A percentile compares a stretch with the other conserved stretches of the same genome.
phyloP scores from a whole-genome alignment of 2,888 invertebrate species.

The Hololepta plana region DNA sequence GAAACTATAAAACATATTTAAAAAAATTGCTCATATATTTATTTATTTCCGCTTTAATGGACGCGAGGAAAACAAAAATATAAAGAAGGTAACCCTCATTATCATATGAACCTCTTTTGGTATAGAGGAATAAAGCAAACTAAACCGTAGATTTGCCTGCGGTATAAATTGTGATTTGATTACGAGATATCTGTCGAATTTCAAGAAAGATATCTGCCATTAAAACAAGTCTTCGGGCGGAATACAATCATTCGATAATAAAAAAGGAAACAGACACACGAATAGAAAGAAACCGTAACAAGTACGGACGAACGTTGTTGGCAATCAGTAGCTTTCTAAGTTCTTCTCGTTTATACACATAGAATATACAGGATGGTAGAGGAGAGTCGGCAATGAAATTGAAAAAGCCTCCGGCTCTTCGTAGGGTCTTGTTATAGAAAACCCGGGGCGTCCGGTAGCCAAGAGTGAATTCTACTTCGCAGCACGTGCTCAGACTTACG shows the following conservation, averaged over 20 bases:
- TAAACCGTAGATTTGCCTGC: too few relatives aligned
- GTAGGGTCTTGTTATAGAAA: slow-evolving; percentile 21
- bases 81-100: too few relatives aligned
- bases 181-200: slow-evolving; percentile 19
- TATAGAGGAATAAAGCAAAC: too few relatives aligned
- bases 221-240: slow-evolving; percentile 22
- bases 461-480: slow-evolving; percentile 16
- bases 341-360: too few relatives aligned
- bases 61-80: too few relatives aligned
- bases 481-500: slow-evolving; percentile 20
- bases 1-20: too few relatives aligned
- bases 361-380: too few relatives aligned
- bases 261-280: slow-evolving; percentile 7
- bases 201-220: slow-evolving; percentile 20
- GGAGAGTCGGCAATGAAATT: slow-evolving; percentile 10
- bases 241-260: slow-evolving; percentile 23
- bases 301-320: slow-evolving; percentile 12
- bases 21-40: too few relatives aligned
- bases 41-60: too few relatives aligned
- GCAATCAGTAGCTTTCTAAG: slow-evolving; percentile 15
- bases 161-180: too few relatives aligned
- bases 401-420: slow-evolving; percentile 14
- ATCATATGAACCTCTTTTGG: too few relatives aligned
- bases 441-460: slow-evolving; percentile 17
- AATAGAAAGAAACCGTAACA: slow-evolving; percentile 9